A percentile compares a stretch with the other conserved stretches of the same genome.
phyloP scores from a whole-genome alignment of 1,140 invertebrate species.

The Drosophila santomea region DNA sequence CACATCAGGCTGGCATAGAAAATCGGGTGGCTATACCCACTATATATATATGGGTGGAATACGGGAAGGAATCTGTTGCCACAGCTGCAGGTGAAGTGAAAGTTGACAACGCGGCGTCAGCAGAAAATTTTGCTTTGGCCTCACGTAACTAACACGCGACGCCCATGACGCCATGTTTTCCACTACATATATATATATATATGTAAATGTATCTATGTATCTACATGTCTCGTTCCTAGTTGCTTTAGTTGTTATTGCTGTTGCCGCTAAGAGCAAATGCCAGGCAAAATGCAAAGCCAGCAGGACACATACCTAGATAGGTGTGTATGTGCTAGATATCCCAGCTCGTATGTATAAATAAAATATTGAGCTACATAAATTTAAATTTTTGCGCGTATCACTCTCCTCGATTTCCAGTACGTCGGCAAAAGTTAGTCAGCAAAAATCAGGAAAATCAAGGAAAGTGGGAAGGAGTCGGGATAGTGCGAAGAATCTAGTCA shows the following conservation, averaged over 20 bases:
- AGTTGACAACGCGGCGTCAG: constrained; percentile 75
- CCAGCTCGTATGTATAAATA: constrained; percentile 61
- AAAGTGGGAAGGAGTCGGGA: constrained; percentile 26
- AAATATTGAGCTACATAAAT: constrained; percentile 79
- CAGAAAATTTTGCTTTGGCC: constrained; percentile 72
- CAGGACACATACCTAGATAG: constrained; percentile 41
- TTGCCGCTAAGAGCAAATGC: constrained; percentile 68
- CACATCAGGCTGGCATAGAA: constrained; percentile 26
- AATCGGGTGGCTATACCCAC: neutral
- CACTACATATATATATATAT: constrained; percentile 10
- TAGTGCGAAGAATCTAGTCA: constrained; percentile 8
- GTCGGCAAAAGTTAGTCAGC: constrained; percentile 71
- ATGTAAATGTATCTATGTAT: neutral
- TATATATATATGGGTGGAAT: constrained; percentile 4
- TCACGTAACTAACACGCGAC: constrained; percentile 64
- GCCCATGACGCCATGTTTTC: constrained; percentile 45
- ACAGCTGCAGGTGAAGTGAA: constrained; percentile 79
- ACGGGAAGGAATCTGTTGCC: constrained; percentile 38
- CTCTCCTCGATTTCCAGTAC: constrained; percentile 26
- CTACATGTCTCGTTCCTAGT: neutral
- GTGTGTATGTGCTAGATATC: neutral
- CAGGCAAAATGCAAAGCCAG: constrained; percentile 60
- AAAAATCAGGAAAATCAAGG: constrained; percentile 42
- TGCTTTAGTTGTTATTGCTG: constrained; percentile 16
- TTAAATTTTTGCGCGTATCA: constrained; percentile 60